Conservation (phyloP, 2,888 invertebrate genomes). For the Germaria angustata region DNA sequence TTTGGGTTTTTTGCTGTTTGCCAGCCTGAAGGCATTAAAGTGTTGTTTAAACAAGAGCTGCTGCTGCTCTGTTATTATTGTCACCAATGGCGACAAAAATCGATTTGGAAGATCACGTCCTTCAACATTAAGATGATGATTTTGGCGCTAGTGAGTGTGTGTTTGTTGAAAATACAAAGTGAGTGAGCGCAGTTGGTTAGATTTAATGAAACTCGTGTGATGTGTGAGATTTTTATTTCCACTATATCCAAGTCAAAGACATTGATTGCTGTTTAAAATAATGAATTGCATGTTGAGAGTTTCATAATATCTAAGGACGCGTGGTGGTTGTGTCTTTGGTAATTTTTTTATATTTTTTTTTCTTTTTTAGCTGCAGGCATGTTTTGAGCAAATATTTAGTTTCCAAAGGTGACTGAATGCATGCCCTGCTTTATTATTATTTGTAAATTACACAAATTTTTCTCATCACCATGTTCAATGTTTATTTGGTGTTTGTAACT, state of each 20-base stretch:
- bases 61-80: slow-evolving; percentile 68
- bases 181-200: background rate
- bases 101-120: slow-evolving; percentile 62
- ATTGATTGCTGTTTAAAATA: background rate
- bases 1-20: slow-evolving; percentile 33
- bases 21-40: slow-evolving; percentile 56
- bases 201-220: slow-evolving; percentile 28
- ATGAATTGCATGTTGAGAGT: background rate
- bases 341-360: slow-evolving; percentile 18
- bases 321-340: slow-evolving; percentile 45
- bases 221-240: slow-evolving; percentile 38
- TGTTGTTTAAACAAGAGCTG: slow-evolving; percentile 72
- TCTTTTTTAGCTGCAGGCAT: slow-evolving; percentile 32
- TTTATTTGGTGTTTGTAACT: slow-evolving; percentile 52
- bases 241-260: background rate
- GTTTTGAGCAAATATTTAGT: slow-evolving; percentile 24
- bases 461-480: slow-evolving; percentile 35
- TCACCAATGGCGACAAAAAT: slow-evolving; percentile 70
- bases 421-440: slow-evolving; percentile 42
- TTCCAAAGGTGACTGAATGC: slow-evolving; percentile 25
- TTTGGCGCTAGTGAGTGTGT: slow-evolving; percentile 4
- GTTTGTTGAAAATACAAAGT: background rate
- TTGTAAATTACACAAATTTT: slow-evolving; percentile 41
- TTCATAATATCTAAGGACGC: slow-evolving; percentile 39
- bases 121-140: slow-evolving; percentile 40